Percentiles rank a stretch among this genome's conserved stretches.
Evolutionary conservation across 2,797 vertebrate species (phyloP).

Genomic region (Acanthiza pusilla): DNA sequence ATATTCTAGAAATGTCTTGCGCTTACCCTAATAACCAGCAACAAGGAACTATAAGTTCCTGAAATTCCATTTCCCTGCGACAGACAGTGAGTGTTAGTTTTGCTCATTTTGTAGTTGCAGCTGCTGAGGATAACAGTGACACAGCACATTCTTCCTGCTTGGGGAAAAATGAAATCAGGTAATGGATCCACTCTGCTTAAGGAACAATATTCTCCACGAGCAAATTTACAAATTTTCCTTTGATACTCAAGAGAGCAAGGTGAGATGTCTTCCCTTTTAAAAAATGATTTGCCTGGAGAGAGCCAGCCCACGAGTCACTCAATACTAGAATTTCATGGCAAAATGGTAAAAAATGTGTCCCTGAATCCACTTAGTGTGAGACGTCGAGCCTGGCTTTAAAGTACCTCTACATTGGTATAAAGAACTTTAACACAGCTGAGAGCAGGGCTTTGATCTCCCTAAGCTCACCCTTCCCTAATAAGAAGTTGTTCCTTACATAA

Average conservation of each 20-base stretch:
- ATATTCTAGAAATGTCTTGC: not conserved
- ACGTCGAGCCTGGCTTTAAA: not conserved
- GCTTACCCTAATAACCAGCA: not conserved
- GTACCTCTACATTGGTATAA: not conserved
- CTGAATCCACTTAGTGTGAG: not conserved
- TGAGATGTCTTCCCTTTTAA: not conserved
- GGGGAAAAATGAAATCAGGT: not conserved
- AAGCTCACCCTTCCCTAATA: not conserved
- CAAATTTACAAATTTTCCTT: not conserved
- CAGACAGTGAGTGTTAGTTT: not conserved
- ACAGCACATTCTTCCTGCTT: not conserved
- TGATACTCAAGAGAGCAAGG: not conserved
- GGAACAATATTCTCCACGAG: not conserved
- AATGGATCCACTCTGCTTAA: not conserved
- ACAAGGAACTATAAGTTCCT: not conserved
- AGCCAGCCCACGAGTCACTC: not conserved
- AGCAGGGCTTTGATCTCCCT: slow-evolving; percentile 27
- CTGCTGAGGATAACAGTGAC: not conserved
- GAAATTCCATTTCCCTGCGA: not conserved
- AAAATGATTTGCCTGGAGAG: not conserved
- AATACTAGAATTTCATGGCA: not conserved
- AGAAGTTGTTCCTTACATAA: not conserved
- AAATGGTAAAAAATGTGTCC: not conserved
- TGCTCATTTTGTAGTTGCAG: not conserved
- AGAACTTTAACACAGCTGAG: not conserved